Evolutionary conservation across 2,888 invertebrate species (phyloP).

Genomic region (Notodonta dromedarius): DNA sequence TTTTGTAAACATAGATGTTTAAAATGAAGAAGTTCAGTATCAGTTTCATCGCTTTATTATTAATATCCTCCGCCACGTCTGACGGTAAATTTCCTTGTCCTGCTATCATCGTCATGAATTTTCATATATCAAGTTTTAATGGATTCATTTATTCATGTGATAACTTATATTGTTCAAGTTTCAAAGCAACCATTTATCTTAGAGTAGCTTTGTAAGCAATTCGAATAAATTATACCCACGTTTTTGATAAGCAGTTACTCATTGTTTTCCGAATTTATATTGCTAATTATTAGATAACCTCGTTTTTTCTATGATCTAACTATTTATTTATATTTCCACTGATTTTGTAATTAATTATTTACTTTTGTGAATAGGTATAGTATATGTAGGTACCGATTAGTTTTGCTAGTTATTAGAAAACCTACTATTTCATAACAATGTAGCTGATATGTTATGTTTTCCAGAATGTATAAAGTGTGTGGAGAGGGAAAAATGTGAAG

Average conservation of each 20-base stretch:
- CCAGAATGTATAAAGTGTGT: constrained; percentile 65
- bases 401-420: background rate
- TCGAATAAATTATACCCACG: constrained; percentile 1
- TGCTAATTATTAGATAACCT: too few relatives aligned
- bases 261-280: too few relatives aligned
- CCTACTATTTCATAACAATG: background rate
- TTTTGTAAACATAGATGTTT: constrained; percentile 13
- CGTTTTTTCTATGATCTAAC: too few relatives aligned
- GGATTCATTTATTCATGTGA: constrained; percentile 8
- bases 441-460: constrained; percentile 16
- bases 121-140: constrained; percentile 11
- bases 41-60: constrained; percentile 18
- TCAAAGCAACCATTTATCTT: constrained; percentile 1
- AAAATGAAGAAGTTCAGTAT: constrained; percentile 28
- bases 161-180: constrained; percentile 11
- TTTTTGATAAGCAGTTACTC: too few relatives aligned
- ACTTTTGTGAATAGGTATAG: too few relatives aligned
- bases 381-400: too few relatives aligned
- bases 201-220: constrained; percentile 5
- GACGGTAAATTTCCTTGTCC: constrained; percentile 28
- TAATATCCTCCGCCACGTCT: constrained; percentile 12
- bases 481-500: constrained; percentile 49
- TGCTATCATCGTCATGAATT: constrained; percentile 12
- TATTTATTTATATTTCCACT: too few relatives aligned
- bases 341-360: too few relatives aligned